Base-by-base conservation (phyloP, 2,888 invertebrate genomes). In the Ptilodon capucinus region DNA sequence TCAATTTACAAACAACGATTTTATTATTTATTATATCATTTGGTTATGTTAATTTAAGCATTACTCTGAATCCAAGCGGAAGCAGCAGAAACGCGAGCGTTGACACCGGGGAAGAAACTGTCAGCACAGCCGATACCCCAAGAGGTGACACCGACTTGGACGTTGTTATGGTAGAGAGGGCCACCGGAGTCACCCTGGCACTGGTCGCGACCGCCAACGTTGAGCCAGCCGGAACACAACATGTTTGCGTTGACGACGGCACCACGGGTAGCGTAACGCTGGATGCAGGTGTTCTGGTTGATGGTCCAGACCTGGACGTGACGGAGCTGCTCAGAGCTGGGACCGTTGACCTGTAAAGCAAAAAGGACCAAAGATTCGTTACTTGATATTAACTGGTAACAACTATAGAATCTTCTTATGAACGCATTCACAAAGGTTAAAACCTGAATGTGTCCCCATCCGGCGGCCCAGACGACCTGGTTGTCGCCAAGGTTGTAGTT, bases 401-500 rank as follows among this genome's bases (percentile, higher is more conserved):
- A n/a, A n/a, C n/a, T n/a, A n/a, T n/a, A n/a, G n/a, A n/a, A n/a
- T n/a, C n/a, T n/a, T n/a, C n/a, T n/a, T n/a, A n/a, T n/a, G n/a
- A n/a, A n/a, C n/a, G n/a, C n/a, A n/a, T n/a, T n/a, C n/a, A n/a
- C n/a, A n/a, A n/a, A n/a, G n/a, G n/a, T n/a, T n/a, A n/a, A n/a
- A n/a, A n/a, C n/a, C n/a, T n/a, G n/a, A n/a, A n/a, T n/a, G n/a
- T n/a, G n/a, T n/a, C 85, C 85, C 84, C 85, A 85, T 50, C 85
- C 84, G 17, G 79, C 62, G 19, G 81, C 79, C 75, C 73, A 79
- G 0, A 84, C 79, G 2, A 48, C 52, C 48, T 71, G 59, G 50
- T 81, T 74, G 42, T 81, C 81, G 9, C 18, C 55, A 0, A 81
- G 50, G 23, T 57, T 54, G 54, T 82, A 84, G 52, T 69, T 79